Conservation (phyloP, 2,113 vertebrate species). For the Tapirus terrestris region DNA sequence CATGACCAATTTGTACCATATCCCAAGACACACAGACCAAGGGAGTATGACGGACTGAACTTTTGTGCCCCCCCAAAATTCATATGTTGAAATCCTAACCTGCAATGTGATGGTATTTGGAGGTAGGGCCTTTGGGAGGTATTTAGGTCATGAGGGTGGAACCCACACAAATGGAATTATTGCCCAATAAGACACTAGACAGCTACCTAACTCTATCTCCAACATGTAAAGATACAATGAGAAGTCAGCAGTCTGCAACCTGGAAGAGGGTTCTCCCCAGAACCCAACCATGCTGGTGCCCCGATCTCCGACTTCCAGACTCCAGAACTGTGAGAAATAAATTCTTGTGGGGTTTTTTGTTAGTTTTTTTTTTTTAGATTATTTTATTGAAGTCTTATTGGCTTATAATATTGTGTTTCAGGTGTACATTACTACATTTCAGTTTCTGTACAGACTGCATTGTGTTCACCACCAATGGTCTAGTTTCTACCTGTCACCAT, state of each 20-base stretch:
- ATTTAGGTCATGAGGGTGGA: neutral
- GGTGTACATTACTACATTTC: too few species aligned
- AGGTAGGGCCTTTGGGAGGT: neutral
- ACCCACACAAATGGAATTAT: neutral
- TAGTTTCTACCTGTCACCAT: too few species aligned
- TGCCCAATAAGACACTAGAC: neutral
- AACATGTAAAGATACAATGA: neutral
- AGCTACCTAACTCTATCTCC: neutral
- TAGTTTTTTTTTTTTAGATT: too few species aligned
- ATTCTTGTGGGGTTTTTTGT: neutral
- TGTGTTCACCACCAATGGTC: too few species aligned
- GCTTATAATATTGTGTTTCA: too few species aligned
- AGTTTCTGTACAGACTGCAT: too few species aligned
- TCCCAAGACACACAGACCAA: neutral
- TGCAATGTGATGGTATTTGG: neutral
- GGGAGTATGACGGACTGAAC: too few species aligned
- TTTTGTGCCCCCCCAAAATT: neutral
- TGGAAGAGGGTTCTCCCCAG: neutral
- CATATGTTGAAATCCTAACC: neutral
- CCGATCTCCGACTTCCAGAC: neutral
- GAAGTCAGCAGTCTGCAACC: neutral
- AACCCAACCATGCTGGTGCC: neutral
- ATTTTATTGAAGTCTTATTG: too few species aligned
- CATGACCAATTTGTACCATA: neutral
- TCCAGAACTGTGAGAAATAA: neutral